These are phyloP conservation scores for Globicephala melas DNA, from an alignment of 2,113 vertebrate species.

Conservation along the genomic window DNA sequence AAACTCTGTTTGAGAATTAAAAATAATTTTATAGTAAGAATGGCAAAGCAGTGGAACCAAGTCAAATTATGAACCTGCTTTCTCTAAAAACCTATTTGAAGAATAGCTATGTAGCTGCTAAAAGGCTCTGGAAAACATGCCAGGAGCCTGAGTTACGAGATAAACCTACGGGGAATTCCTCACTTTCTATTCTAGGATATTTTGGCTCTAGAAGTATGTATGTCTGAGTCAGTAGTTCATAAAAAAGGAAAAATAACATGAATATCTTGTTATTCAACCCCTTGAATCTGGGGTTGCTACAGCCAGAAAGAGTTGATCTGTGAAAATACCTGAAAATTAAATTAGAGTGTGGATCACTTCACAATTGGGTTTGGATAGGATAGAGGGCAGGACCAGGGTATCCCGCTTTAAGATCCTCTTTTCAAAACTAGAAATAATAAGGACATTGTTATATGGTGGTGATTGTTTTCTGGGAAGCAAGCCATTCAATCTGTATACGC, in stretches of 20 bases:
- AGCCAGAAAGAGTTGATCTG: background rate
- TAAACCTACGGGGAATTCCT: background rate
- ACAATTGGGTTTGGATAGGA: conserved; percentile 2
- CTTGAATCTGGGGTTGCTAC: background rate
- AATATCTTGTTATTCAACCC: background rate
- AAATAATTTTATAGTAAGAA: background rate
- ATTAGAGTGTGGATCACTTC: background rate
- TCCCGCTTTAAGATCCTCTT: conserved; percentile 19
- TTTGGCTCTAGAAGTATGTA: background rate
- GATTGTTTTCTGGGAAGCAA: conserved; percentile 57
- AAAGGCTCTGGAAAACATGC: background rate
- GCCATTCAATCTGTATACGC: conserved; percentile 53
- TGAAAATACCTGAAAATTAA: conserved; percentile 42
- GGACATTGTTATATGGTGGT: conserved; percentile 7
- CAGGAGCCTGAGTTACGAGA: background rate
- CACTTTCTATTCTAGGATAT: conserved; percentile 35
- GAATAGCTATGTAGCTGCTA: background rate
- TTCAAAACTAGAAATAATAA: conserved; percentile 50
- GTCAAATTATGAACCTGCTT: conserved; percentile 9
- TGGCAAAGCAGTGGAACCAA: background rate
- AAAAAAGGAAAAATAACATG: conserved; percentile 40
- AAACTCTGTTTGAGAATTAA: conserved; percentile 32
- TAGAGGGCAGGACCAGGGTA: background rate
- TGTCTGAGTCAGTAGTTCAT: background rate
- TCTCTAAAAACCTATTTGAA: conserved; percentile 17